A percentile compares a stretch with the other conserved stretches of the same genome.
Conservation (phyloP, 2,888 invertebrate genomes). For the Leptogaster cylindrica region DNA sequence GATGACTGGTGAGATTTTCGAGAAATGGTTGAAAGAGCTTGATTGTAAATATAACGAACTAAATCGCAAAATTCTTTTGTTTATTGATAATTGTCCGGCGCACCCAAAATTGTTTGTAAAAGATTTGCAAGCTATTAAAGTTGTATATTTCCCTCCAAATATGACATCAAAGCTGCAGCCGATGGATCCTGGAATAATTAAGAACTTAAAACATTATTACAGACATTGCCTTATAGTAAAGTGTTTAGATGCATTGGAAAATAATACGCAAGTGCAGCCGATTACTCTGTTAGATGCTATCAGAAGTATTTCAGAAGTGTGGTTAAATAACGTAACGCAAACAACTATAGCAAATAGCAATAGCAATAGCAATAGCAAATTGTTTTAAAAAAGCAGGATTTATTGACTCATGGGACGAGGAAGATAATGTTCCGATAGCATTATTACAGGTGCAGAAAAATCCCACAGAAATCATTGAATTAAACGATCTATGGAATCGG, state of each 20-base stretch:
- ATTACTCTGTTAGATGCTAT: not conserved
- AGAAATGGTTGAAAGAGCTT: slow-evolving; percentile 36
- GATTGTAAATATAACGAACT: slow-evolving; percentile 46
- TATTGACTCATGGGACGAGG: too few species aligned
- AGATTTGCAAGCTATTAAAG: slow-evolving; percentile 46
- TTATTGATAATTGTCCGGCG: slow-evolving; percentile 50
- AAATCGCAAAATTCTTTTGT: slow-evolving; percentile 49
- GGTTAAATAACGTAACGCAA: not conserved
- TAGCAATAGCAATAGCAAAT: too few species aligned
- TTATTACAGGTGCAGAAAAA: too few species aligned
- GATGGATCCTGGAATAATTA: slow-evolving; percentile 50
- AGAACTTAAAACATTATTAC: slow-evolving; percentile 49
- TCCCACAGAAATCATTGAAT: too few species aligned
- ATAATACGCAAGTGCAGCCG: too few species aligned
- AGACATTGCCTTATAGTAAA: slow-evolving; percentile 19
- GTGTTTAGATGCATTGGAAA: not conserved
- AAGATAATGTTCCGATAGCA: too few species aligned
- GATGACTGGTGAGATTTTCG: slow-evolving; percentile 43
- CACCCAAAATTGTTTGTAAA: slow-evolving; percentile 48
- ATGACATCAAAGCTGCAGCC: slow-evolving; percentile 46
- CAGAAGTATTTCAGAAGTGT: not conserved
- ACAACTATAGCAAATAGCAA: not conserved
- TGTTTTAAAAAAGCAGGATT: too few species aligned
- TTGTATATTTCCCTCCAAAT: slow-evolving; percentile 52
- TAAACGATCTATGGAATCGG: too few species aligned